Conservation (phyloP, 2,888 invertebrate species). For the Erebia aethiops region DNA sequence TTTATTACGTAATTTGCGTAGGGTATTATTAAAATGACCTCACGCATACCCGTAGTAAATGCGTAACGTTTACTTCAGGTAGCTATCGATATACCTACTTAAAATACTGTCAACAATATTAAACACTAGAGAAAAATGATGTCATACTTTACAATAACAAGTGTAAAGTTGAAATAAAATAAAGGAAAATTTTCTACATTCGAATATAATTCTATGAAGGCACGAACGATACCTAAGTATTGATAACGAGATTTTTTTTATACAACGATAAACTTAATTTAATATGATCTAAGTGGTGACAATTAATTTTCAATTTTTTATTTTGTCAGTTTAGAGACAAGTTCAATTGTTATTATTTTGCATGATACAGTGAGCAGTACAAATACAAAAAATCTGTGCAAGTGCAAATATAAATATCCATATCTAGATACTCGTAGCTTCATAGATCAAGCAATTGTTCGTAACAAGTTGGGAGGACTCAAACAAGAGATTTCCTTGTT, state of each 20-base stretch:
- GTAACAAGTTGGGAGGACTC: conserved; percentile 58
- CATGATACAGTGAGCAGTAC: too few species aligned
- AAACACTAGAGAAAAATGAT: neutral
- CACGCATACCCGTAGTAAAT: neutral
- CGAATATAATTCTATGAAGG: too few species aligned
- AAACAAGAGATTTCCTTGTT: conserved; percentile 69
- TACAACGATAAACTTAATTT: neutral
- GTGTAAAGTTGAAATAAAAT: neutral
- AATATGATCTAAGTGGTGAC: neutral
- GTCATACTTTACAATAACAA: conserved; percentile 1
- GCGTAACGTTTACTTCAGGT: conserved; percentile 2
- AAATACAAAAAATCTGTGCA: neutral
- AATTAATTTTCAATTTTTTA: neutral
- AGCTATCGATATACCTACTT: neutral
- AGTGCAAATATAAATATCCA: conserved; percentile 4
- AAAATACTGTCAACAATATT: conserved; percentile 2
- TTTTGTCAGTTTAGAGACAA: neutral
- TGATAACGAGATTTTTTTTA: too few species aligned
- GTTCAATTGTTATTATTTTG: neutral
- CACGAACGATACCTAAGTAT: too few species aligned
- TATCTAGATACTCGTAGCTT: conserved; percentile 24
- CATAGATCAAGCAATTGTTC: conserved; percentile 40
- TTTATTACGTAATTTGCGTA: conserved; percentile 25
- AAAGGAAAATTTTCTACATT: neutral
- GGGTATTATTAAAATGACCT: conserved; percentile 28